Conservation (phyloP, 1,140 invertebrate genomes). For the Polypedilum vanderplanki region DNA sequence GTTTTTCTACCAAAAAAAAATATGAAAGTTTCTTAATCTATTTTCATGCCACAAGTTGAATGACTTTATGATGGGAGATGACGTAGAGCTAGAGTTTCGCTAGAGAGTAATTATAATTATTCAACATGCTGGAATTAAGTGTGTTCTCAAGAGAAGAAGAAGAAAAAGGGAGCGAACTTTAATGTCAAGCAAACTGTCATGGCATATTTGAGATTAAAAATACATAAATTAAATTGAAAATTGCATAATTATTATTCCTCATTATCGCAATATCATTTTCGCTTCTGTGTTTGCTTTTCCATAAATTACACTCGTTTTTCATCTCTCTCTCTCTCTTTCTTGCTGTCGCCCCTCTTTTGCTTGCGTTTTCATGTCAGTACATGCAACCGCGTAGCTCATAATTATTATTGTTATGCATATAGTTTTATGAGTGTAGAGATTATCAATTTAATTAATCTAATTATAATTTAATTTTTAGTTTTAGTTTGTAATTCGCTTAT, state of each 20-base stretch:
- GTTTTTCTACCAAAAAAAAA: too few relatives aligned
- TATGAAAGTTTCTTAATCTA: not conserved
- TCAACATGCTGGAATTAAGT: not conserved
- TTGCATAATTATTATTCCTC: slow-evolving; percentile 27
- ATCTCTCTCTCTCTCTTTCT: not conserved
- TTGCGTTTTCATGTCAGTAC: too few relatives aligned
- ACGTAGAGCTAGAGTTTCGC: not conserved
- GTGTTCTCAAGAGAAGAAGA: too few relatives aligned
- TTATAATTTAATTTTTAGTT: slow-evolving; percentile 1
- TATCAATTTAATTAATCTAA: slow-evolving; percentile 20
- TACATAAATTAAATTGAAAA: slow-evolving; percentile 27
- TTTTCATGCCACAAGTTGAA: not conserved
- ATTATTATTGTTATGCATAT: not conserved
- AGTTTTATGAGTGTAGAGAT: not conserved
- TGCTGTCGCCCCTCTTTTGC: not conserved
- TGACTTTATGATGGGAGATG: not conserved
- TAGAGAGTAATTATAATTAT: slow-evolving; percentile 18
- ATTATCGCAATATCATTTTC: slow-evolving; percentile 20
- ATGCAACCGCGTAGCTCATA: too few relatives aligned
- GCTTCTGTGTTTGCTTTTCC: slow-evolving; percentile 16
- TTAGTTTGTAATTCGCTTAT: not conserved
- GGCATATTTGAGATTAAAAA: slow-evolving; percentile 27
- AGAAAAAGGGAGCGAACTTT: too few relatives aligned
- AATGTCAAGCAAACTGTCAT: slow-evolving; percentile 21
- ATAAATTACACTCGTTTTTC: slow-evolving; percentile 11